phyloP scores from a whole-genome alignment of 2,888 invertebrate genomes.

The Hermaeophaga mercurialis region DNA sequence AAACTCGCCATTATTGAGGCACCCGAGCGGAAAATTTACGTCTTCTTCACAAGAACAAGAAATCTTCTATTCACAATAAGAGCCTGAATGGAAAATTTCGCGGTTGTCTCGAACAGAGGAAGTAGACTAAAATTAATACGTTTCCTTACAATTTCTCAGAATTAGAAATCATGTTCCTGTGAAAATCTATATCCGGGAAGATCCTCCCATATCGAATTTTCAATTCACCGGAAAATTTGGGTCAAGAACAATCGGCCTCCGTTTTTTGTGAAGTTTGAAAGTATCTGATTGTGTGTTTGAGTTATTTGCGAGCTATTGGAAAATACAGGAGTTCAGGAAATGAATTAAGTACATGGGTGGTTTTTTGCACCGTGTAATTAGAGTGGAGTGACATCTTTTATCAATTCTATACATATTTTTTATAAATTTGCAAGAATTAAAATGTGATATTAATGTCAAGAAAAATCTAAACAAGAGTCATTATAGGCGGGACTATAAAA shows the following conservation, averaged over 20 bases:
- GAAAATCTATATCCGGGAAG: constrained; percentile 22
- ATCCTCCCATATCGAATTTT: constrained; percentile 24
- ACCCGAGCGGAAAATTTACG: background rate
- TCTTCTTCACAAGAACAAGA: constrained; percentile 18
- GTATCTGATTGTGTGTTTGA: no score
- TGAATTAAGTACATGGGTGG: no score
- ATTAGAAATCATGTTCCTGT: constrained; percentile 26
- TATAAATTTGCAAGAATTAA: no score
- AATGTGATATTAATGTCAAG: no score
- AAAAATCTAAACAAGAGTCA: no score
- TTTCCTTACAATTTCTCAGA: constrained; percentile 28
- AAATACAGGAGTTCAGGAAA: no score
- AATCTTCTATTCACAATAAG: constrained; percentile 24
- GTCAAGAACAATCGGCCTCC: constrained; percentile 8
- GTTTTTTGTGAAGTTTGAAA: background rate
- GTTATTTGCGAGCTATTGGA: no score
- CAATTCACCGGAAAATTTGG: constrained; percentile 17
- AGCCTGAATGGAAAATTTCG: constrained; percentile 25
- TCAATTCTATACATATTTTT: no score
- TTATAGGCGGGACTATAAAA: no score
- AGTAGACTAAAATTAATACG: constrained; percentile 30
- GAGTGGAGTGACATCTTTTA: no score
- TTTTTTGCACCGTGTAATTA: no score
- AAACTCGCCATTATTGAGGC: background rate
- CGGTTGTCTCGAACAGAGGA: constrained; percentile 32